These are phyloP conservation scores for Orius insidiosus DNA, from an alignment of 1,140 invertebrate genomes.

Conservation along the genomic window DNA sequence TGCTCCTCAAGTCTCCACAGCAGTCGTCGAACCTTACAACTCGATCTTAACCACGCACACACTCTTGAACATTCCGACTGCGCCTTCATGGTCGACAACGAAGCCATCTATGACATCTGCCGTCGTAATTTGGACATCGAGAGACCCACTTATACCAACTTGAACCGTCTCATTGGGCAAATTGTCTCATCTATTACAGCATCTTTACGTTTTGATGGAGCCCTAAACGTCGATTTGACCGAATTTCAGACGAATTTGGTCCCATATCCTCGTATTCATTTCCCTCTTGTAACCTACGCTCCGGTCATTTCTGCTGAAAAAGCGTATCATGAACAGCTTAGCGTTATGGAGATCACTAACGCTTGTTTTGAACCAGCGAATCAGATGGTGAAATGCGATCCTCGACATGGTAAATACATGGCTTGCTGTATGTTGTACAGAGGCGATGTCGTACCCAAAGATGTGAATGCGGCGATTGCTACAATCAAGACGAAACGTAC, in stretches of 20 bases:
- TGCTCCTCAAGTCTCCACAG: slow-evolving; percentile 50
- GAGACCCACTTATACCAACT: slow-evolving; percentile 44
- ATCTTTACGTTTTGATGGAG: slow-evolving; percentile 66
- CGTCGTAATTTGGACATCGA: slow-evolving; percentile 41
- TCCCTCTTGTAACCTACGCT: slow-evolving; percentile 45
- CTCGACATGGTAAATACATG: slow-evolving; percentile 66
- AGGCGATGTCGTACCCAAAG: slow-evolving; percentile 46
- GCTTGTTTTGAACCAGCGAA: slow-evolving; percentile 53
- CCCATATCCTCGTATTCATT: slow-evolving; percentile 69
- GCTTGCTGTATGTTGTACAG: slow-evolving; percentile 71
- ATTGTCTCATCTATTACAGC: slow-evolving; percentile 43
- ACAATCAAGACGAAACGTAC: slow-evolving; percentile 46
- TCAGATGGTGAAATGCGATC: slow-evolving; percentile 72
- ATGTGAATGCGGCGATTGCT: slow-evolving; percentile 54
- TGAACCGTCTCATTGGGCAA: slow-evolving; percentile 42
- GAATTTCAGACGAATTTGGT: slow-evolving; percentile 82
- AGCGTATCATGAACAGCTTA: slow-evolving; percentile 40
- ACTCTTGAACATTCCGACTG: slow-evolving; percentile 49
- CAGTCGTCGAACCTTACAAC: slow-evolving; percentile 57
- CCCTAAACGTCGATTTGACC: slow-evolving; percentile 73
- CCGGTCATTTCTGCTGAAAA: slow-evolving; percentile 44
- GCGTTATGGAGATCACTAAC: slow-evolving; percentile 47
- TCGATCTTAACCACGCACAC: slow-evolving; percentile 65
- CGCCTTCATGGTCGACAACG: slow-evolving; percentile 52
- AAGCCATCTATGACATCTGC: slow-evolving; percentile 56